Evolutionary conservation across 2,113 vertebrate species (phyloP).

Genomic region (Campylomormyrus numenius): DNA sequence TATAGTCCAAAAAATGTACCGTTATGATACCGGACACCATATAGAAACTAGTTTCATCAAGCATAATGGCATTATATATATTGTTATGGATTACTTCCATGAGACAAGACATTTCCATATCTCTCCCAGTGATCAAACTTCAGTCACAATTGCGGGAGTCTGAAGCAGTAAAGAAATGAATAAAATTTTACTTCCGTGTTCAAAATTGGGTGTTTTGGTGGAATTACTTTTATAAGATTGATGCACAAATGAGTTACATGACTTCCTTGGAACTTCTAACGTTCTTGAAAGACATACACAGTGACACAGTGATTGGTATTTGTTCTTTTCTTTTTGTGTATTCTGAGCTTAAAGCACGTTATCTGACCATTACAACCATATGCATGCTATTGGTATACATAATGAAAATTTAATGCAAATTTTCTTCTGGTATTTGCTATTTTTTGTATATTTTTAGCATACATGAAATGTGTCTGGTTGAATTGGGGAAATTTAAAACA

Average conservation of each 20-base stretch:
- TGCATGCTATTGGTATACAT: too few species aligned
- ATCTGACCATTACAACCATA: neutral
- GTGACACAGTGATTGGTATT: neutral
- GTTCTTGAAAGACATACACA: neutral
- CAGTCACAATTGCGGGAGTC: neutral
- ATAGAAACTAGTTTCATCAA: neutral
- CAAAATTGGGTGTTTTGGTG: neutral
- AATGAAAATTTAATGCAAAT: neutral
- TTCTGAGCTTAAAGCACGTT: neutral
- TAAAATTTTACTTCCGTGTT: neutral
- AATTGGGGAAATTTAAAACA: neutral
- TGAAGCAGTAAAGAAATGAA: neutral
- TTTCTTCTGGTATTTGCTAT: neutral
- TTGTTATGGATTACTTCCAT: neutral
- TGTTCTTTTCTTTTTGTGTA: neutral
- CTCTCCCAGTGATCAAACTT: neutral
- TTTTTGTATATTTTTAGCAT: neutral
- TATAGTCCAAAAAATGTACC: neutral
- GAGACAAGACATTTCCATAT: neutral
- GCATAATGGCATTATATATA: neutral
- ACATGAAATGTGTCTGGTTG: neutral
- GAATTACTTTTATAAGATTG: neutral
- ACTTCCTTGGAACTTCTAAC: neutral
- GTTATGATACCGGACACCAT: neutral
- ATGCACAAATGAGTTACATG: neutral